These are phyloP conservation scores for Hydropsyche tenuis DNA, from an alignment of 1,140 invertebrate genomes.

Conservation along the genomic window DNA sequence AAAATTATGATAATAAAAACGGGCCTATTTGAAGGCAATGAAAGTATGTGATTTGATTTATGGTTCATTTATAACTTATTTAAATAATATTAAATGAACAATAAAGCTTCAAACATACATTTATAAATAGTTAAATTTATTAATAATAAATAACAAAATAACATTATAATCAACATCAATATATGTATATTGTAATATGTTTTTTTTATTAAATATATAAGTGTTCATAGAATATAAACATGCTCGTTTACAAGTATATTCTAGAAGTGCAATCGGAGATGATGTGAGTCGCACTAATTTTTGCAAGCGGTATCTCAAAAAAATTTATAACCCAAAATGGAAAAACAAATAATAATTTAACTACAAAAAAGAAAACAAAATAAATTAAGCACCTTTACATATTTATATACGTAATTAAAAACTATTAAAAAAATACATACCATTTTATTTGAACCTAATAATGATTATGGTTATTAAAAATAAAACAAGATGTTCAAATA, in stretches of 20 bases:
- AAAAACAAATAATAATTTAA: background rate
- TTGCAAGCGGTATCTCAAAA: slow-evolving; percentile 10
- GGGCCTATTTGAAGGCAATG: too few species aligned
- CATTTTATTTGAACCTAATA: too few species aligned
- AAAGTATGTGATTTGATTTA: too few species aligned
- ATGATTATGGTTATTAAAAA: too few species aligned
- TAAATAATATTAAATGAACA: too few species aligned
- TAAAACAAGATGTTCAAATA: too few species aligned
- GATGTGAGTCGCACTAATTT: background rate
- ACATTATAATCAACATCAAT: slow-evolving; percentile 51
- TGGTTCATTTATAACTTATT: too few species aligned
- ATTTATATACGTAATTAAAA: too few species aligned
- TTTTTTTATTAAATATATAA: slow-evolving; percentile 11
- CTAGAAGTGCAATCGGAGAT: slow-evolving; percentile 3
- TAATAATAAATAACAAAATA: slow-evolving; percentile 51
- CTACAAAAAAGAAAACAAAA: background rate
- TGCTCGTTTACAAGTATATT: background rate
- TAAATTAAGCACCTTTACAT: background rate
- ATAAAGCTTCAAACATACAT: slow-evolving; percentile 44
- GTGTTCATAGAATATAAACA: slow-evolving; percentile 4
- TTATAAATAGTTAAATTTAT: slow-evolving; percentile 53
- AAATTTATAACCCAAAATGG: background rate
- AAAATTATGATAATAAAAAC: too few species aligned
- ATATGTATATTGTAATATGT: slow-evolving; percentile 30
- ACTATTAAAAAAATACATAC: too few species aligned